Base-by-base conservation (phyloP, 2,888 invertebrate genomes). In the Rapana venosa region DNA sequence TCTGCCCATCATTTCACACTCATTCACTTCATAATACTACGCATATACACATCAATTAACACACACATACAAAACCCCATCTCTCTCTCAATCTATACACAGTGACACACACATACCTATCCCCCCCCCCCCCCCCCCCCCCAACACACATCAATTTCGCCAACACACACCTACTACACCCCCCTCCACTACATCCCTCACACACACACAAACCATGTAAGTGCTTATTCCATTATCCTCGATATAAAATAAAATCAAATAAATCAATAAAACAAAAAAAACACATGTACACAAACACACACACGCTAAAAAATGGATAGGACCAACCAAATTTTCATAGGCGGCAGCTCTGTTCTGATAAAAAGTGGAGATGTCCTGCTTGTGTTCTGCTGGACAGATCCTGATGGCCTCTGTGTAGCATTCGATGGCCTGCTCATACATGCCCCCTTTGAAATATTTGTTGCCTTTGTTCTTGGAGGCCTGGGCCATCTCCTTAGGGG, bases 271-370 rank as follows among this genome's bases (percentile, higher is more conserved):
- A 58, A 58, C 15, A 58, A 58, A 58, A 58, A 58, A 8, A 13
- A 32, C 30, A 77, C 77, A 77, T 26, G 32, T 32, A 77, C 77
- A 77, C 30, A 77, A 30, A 77, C 77, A 77, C 77, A 32, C 77
- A 79, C 79, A 79, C 35, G 32, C 79, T 17, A 32, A 79, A 30
- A 32, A 1, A 30, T 1, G n/a, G 74, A 26, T 13, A n/a, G n/a
- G n/a, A 74, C 32, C 32, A 79, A 97, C 97, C 95, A 98, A 96
- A 96, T 98, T 98, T 96, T 99, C 99, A 96, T 98, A 98, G 83
- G 98, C 98, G 30, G 99, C 99, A 22, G 99, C 99, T 94, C 99
- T 97, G 96, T 99, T 99, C 96, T 99, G 99, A 96, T 98, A 98
- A 96, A 98, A 98, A 30, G 98, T 98, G 0, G 99, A 98, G 90